A percentile compares a stretch with the other conserved stretches of the same genome.
Conservation (phyloP, 2,888 invertebrate species). For the Emmelina monodactyla region DNA sequence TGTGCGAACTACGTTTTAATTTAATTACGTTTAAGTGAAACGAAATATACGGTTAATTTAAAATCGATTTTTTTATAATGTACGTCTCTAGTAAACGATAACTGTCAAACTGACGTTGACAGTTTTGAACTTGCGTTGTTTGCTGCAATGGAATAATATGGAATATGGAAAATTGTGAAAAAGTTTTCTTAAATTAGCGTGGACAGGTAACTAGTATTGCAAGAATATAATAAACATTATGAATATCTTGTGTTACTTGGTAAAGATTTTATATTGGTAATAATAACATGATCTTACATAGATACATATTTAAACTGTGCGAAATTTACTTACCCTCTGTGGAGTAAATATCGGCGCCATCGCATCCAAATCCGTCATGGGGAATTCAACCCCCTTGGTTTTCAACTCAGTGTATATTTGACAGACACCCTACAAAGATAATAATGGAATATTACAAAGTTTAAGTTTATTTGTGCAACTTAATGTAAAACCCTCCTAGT, state of each 20-base stretch:
- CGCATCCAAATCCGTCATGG: constrained; percentile 91
- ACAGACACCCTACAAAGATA: constrained; percentile 82
- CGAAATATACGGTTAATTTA: no score
- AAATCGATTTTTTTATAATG: no score
- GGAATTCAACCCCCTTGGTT: constrained; percentile 97
- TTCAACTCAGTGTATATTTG: constrained; percentile 94
- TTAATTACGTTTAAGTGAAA: no score
- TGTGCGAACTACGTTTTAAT: no score
- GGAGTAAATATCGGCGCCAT: constrained; percentile 95
- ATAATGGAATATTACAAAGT: no score
- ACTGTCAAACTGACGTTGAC: neutral
- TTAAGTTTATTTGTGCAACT: no score
- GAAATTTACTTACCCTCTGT: constrained; percentile 71
- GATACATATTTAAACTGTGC: neutral
- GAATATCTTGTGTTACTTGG: neutral
- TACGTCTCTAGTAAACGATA: no score
- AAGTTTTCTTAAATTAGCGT: no score
- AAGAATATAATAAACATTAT: neutral
- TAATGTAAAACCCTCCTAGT: no score
- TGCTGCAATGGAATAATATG: neutral
- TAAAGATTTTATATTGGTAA: neutral
- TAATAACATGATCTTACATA: neutral
- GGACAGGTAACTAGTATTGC: neutral
- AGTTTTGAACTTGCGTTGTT: neutral
- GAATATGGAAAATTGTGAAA: no score